phyloP scores from a whole-genome alignment of 1,140 invertebrate genomes.

The Danaus melanippus region DNA sequence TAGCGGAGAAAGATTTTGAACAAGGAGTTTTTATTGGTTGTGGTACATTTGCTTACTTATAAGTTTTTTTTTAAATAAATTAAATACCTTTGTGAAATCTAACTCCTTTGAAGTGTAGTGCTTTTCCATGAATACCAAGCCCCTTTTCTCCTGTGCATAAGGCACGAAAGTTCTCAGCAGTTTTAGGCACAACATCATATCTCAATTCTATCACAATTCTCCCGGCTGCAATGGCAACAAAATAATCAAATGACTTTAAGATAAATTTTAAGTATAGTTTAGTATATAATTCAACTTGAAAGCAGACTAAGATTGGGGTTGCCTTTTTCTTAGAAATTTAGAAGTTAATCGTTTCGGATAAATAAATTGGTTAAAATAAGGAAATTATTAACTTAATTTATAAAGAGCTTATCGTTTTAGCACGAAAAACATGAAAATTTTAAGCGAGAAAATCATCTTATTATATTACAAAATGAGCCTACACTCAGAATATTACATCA shows the following conservation, averaged over 20 bases:
- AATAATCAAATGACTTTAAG: slow-evolving; percentile 13
- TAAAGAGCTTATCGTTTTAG: too few relatives aligned
- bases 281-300: neutral
- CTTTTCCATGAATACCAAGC: slow-evolving; percentile 77
- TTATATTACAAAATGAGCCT: too few relatives aligned
- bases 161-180: slow-evolving; percentile 92
- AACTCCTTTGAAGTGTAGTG: slow-evolving; percentile 82
- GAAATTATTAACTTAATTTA: too few relatives aligned
- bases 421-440: too few relatives aligned
- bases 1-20: too few relatives aligned
- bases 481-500: neutral
- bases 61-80: neutral
- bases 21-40: too few relatives aligned
- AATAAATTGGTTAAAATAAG: too few relatives aligned
- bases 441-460: too few relatives aligned
- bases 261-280: slow-evolving; percentile 2
- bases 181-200: slow-evolving; percentile 89
- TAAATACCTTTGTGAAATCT: slow-evolving; percentile 81
- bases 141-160: slow-evolving; percentile 92
- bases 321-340: too few relatives aligned
- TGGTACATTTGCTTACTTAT: neutral
- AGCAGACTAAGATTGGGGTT: too few relatives aligned
- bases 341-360: too few relatives aligned
- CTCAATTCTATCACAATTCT: slow-evolving; percentile 86
- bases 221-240: slow-evolving; percentile 73